Evolutionary conservation across 2,113 vertebrate species (phyloP), one percentile per base, ranked within the genome.

Genomic region (Alaudala cheleensis): DNA sequence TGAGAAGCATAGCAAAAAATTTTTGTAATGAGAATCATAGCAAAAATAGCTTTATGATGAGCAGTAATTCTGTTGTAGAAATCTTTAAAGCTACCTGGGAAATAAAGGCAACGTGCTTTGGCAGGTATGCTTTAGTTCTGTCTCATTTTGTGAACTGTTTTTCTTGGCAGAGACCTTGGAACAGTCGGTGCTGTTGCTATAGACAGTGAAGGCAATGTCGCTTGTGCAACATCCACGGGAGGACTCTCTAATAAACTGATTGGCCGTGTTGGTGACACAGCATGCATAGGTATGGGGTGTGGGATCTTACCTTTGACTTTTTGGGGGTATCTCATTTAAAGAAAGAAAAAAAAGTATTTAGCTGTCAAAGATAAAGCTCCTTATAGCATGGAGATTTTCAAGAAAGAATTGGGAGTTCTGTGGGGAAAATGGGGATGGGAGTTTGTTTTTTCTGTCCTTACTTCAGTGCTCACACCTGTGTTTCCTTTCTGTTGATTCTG

Each of bases 221-320:
- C 98, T 95, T 98, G 98, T 96, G 98, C 98, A 40, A 98, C 98
- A 82, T 98, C 98, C 77, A 98, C 98, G 5, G 98, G 98, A 78
- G 98, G 98, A 95, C 97, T 99, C n/a, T 94, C 98, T 40, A 99
- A 98, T 95, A 98, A 99, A 97, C 98, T 98, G 97, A 93, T 98
- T 81, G 98, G 98, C 70, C 98, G 98, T 31, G 98, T 98, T 91
- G 98, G 99, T 64, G 98, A 99, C 96, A 98, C 98, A n/a, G 93
- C 98, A 6, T 98, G 97, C 80, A 97, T 98, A 91, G 98, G 98
- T 99, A 96, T 96, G 97, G 39, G 49, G 13, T 23, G 60, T 83
- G 42, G n/a, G 47, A 58, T 69, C 39, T 72, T 79, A 29, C 57
- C 40, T 84, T 64, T 74, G 23, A 3, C 47, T 71, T 90, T 86